Conservation (phyloP, 1,140 invertebrate genomes). For the Drosophila tsacasi region DNA sequence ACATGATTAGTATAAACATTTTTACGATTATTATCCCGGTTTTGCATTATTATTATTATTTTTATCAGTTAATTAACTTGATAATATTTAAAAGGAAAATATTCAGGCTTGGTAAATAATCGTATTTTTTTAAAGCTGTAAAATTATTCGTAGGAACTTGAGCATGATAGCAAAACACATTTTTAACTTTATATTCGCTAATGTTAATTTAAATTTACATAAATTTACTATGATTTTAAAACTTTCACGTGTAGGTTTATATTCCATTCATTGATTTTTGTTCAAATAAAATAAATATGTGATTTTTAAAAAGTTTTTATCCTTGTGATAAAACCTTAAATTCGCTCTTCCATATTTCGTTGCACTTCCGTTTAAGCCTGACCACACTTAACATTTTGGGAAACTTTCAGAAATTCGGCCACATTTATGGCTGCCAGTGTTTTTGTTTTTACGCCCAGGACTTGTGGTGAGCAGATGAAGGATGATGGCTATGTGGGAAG, state of each 20-base stretch:
- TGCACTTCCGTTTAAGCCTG: conserved; percentile 13
- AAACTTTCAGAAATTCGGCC: conserved; percentile 47
- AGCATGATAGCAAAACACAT: not conserved
- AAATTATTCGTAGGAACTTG: too few relatives aligned
- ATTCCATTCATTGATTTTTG: too few relatives aligned
- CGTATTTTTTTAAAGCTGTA: too few relatives aligned
- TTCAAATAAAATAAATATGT: too few relatives aligned
- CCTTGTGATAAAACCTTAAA: conserved; percentile 9
- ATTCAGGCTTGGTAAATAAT: too few relatives aligned
- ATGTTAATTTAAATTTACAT: too few relatives aligned
- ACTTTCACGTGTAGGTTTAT: too few relatives aligned
- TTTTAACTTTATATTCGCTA: too few relatives aligned
- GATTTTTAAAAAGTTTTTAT: not conserved
- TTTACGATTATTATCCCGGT: not conserved
- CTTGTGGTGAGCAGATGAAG: conserved; percentile 45
- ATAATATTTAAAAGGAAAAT: not conserved
- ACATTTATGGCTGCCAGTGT: conserved; percentile 56
- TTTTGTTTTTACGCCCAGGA: conserved; percentile 57
- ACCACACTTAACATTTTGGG: conserved; percentile 38
- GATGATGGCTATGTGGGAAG: conserved; percentile 3
- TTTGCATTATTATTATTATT: not conserved
- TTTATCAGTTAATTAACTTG: conserved; percentile 15
- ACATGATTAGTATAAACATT: conserved; percentile 1
- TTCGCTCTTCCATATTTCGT: not conserved
- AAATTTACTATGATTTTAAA: too few relatives aligned